Evolutionary conservation across 2,888 invertebrate genomes (phyloP).

Genomic region (Nebria brevicollis): DNA sequence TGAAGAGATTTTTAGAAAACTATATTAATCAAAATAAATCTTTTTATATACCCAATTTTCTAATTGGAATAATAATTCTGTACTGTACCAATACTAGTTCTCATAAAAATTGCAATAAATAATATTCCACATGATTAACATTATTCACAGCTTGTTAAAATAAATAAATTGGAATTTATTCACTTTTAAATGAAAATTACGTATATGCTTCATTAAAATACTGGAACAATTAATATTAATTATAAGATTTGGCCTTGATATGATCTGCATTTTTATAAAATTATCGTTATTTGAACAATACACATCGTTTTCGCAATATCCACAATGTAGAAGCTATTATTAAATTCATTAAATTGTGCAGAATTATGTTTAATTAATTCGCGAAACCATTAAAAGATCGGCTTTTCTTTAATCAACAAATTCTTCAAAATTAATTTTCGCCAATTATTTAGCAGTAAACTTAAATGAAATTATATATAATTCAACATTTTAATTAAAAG

Average conservation of each 20-base stretch:
- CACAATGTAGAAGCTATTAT: not conserved
- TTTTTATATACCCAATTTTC: too few relatives aligned
- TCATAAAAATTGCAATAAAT: not conserved
- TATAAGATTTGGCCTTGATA: conserved; percentile 5
- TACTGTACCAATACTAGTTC: not conserved
- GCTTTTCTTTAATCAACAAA: not conserved
- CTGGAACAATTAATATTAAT: conserved; percentile 11
- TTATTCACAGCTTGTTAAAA: not conserved
- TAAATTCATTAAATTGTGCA: not conserved
- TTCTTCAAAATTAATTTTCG: not conserved
- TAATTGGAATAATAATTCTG: too few relatives aligned
- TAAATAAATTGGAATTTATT: conserved; percentile 5
- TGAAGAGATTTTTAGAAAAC: too few relatives aligned
- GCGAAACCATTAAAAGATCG: too few relatives aligned
- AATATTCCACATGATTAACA: not conserved
- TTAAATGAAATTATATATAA: too few relatives aligned
- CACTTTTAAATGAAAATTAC: not conserved
- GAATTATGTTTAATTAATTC: not conserved
- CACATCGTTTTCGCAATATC: not conserved
- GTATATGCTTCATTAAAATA: conserved; percentile 8
- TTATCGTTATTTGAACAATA: not conserved
- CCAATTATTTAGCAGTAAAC: not conserved
- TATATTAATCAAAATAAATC: too few relatives aligned
- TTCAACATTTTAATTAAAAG: too few relatives aligned
- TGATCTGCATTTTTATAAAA: not conserved